phyloP scores from a whole-genome alignment of 2,888 invertebrate genomes.

The Harpalus rufipes region DNA sequence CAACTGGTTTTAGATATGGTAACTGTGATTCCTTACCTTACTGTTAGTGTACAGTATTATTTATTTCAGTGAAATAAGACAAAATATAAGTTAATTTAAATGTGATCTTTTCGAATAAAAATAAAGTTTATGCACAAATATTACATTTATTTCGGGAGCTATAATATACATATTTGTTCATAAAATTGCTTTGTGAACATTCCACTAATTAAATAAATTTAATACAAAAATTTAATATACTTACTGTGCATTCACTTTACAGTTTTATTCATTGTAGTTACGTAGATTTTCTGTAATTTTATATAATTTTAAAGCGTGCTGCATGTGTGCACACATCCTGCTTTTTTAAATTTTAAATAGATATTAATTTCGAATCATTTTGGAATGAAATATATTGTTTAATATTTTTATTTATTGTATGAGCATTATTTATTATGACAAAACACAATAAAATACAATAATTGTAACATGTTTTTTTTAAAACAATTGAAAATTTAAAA shows the following conservation, averaged over 20 bases:
- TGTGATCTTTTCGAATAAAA: conserved; percentile 30
- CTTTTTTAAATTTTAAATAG: not conserved
- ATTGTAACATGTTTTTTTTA: not conserved
- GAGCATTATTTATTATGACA: not conserved
- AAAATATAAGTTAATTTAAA: conserved; percentile 9
- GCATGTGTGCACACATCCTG: not conserved
- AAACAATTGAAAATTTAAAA: not conserved
- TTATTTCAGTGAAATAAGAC: conserved; percentile 43
- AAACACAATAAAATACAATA: not conserved
- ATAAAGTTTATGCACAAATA: conserved; percentile 8
- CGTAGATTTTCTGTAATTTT: not conserved
- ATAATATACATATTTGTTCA: not conserved
- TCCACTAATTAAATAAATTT: not conserved
- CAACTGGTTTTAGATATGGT: not conserved
- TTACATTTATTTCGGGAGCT: not conserved
- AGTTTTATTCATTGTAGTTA: not conserved
- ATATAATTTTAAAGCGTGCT: not conserved
- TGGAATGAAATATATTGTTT: conserved; percentile 1
- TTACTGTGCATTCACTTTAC: not conserved
- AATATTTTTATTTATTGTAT: conserved; percentile 9
- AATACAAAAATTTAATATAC: not conserved
- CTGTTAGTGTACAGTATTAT: conserved; percentile 25
- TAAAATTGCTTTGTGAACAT: not conserved
- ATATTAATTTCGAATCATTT: not conserved
- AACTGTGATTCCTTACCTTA: conserved; percentile 36